Conservation (phyloP, 2,113 vertebrate genomes). For the Python bivittatus region DNA sequence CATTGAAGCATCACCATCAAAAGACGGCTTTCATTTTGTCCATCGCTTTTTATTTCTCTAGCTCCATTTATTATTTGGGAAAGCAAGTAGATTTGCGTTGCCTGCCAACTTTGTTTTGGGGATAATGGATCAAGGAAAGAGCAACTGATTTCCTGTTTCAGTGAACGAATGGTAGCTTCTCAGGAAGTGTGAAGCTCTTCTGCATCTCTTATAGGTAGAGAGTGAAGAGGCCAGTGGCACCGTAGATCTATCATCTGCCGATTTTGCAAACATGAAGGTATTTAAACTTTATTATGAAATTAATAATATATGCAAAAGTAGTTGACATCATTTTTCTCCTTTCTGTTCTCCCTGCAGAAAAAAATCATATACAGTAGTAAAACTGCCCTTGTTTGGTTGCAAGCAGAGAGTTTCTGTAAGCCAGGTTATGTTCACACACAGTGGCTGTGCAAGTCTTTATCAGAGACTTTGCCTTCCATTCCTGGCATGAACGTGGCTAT, state of each 20-base stretch:
- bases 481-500: not conserved
- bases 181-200: rapidly evolving
- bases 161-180: not conserved
- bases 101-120: rapidly evolving
- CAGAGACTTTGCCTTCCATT: not conserved
- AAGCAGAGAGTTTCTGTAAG: not conserved
- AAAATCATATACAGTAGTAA: not conserved
- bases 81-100: not conserved
- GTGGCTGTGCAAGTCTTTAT: not conserved
- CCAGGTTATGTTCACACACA: not conserved
- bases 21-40: not conserved
- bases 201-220: conserved; percentile 63
- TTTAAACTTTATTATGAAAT: not conserved
- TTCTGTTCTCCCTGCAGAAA: not conserved
- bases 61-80: not conserved
- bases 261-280: conserved; percentile 77
- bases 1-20: not conserved
- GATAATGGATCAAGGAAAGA: not conserved
- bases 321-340: not conserved
- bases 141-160: not conserved
- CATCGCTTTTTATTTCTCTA: not conserved
- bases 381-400: not conserved
- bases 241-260: conserved; percentile 68
- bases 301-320: not conserved
- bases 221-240: conserved; percentile 70